Evolutionary conservation across 1,140 invertebrate genomes (phyloP).

Genomic region (Chrysomallon squamiferum): DNA sequence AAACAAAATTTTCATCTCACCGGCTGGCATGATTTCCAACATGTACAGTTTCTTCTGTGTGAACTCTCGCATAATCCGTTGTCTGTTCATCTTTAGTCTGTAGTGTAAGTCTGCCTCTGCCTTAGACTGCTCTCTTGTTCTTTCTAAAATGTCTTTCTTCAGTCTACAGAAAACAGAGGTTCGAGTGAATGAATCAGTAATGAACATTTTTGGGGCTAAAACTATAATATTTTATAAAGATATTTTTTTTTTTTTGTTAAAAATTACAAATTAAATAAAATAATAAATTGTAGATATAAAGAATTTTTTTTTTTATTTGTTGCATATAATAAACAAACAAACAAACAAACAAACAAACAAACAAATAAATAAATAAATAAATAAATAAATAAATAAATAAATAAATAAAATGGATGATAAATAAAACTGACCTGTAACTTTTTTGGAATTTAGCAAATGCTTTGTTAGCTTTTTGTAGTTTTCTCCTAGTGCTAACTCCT

Average conservation of each 20-base stretch:
- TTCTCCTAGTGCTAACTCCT: slow-evolving; percentile 48
- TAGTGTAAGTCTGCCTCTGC: slow-evolving; percentile 46
- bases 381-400: too few species aligned
- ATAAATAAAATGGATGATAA: too few species aligned
- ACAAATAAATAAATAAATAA: too few species aligned
- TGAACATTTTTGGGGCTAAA: too few species aligned
- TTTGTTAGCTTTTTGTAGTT: slow-evolving; percentile 48
- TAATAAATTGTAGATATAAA: too few species aligned
- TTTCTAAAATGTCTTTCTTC: slow-evolving; percentile 35
- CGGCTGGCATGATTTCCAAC: slow-evolving; percentile 57
- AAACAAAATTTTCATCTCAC: slow-evolving; percentile 22
- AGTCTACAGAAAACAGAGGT: slow-evolving; percentile 17
- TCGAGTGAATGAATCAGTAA: too few species aligned
- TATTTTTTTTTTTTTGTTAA: too few species aligned
- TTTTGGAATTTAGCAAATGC: slow-evolving; percentile 57
- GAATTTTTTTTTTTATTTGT: too few species aligned
- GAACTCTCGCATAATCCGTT: slow-evolving; percentile 53
- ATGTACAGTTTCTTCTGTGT: slow-evolving; percentile 53
- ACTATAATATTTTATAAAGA: too few species aligned
- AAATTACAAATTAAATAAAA: too few species aligned
- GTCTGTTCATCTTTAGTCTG: slow-evolving; percentile 42
- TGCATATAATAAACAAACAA: too few species aligned
- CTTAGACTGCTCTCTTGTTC: slow-evolving; percentile 32
- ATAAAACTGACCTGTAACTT: slow-evolving; percentile 46
- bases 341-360: too few species aligned